Conservation (phyloP, 2,113 vertebrate genomes). For the Globicephala melas region DNA sequence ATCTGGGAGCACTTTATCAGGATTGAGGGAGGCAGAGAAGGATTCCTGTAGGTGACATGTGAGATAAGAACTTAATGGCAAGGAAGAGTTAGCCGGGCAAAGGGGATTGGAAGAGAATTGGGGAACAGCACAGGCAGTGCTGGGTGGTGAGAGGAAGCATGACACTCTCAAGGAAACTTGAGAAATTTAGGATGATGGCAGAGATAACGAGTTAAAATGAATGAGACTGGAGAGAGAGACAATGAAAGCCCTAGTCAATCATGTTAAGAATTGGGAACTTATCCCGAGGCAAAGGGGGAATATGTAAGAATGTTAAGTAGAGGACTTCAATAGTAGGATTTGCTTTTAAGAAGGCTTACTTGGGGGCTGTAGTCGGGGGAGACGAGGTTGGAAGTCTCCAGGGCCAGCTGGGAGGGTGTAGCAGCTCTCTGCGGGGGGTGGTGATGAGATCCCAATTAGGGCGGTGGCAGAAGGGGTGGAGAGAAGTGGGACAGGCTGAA, state of each 20-base stretch:
- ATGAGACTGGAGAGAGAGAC: neutral
- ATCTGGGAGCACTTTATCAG: neutral
- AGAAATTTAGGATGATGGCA: neutral
- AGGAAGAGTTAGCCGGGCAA: neutral
- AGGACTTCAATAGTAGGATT: neutral
- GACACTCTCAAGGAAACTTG: neutral
- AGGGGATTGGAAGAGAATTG: neutral
- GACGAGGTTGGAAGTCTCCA: neutral
- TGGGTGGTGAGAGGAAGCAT: neutral
- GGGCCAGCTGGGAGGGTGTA: neutral
- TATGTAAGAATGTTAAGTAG: neutral
- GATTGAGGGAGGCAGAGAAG: neutral
- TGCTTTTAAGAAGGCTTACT: neutral
- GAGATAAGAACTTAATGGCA: neutral
- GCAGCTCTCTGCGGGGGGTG: neutral
- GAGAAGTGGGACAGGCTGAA: too few relatives aligned
- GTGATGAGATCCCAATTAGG: neutral
- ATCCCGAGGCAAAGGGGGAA: neutral
- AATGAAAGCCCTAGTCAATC: neutral
- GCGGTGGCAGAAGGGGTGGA: accelerated
- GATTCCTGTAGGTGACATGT: neutral
- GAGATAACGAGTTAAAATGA: neutral
- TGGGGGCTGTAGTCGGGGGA: too few relatives aligned
- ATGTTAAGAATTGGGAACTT: neutral
- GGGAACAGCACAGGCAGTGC: neutral